phyloP scores from a whole-genome alignment of 2,797 vertebrate species.

The Pseudocheirus occidentalis region DNA sequence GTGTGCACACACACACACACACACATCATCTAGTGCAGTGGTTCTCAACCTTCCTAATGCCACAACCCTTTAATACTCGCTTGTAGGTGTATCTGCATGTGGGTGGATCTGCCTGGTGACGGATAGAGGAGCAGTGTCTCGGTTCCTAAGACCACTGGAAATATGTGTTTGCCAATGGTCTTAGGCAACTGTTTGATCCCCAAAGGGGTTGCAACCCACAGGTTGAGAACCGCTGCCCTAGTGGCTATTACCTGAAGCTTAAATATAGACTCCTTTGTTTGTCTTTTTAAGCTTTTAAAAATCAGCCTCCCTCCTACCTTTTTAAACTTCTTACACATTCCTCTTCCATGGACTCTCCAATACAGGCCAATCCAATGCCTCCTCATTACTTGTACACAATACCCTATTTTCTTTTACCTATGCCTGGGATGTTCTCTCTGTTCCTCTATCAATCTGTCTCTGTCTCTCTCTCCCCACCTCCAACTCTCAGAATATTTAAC shows the following conservation, averaged over 20 bases:
- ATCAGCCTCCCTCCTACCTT: not conserved
- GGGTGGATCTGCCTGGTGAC: too few species aligned
- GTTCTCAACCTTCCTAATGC: too few species aligned
- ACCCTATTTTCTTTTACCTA: not conserved
- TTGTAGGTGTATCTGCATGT: too few species aligned
- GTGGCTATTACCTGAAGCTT: not conserved
- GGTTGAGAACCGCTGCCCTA: not conserved
- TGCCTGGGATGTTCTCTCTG: not conserved
- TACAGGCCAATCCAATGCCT: not conserved
- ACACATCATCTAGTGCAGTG: not conserved
- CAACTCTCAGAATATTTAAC: not conserved
- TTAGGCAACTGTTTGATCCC: too few species aligned
- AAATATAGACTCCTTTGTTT: not conserved
- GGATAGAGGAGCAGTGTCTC: too few species aligned
- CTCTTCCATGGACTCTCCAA: not conserved
- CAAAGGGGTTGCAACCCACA: too few species aligned
- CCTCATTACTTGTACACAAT: not conserved
- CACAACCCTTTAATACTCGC: too few species aligned
- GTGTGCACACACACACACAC: too few species aligned
- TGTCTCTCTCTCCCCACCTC: not conserved
- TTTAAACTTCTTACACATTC: not conserved
- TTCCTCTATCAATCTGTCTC: too few species aligned
- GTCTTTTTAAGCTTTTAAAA: not conserved
- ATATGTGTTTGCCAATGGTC: too few species aligned
- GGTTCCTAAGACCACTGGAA: too few species aligned